phyloP scores from a whole-genome alignment of 2,113 vertebrate genomes.

The Motacilla alba region DNA sequence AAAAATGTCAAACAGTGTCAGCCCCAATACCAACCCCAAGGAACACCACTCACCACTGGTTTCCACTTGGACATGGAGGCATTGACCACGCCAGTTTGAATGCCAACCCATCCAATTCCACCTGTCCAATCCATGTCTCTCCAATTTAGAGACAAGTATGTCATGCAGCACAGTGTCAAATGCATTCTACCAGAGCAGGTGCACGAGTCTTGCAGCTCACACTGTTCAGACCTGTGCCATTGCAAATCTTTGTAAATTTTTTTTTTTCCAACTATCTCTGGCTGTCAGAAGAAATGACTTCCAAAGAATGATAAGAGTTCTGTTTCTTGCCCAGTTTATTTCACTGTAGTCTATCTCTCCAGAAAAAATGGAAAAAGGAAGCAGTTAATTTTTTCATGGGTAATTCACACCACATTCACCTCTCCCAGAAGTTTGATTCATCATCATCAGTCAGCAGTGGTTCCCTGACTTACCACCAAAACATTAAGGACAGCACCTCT shows the following conservation, averaged over 20 bases:
- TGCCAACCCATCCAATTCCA: not conserved
- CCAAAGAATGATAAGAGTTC: not conserved
- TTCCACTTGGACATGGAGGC: not conserved
- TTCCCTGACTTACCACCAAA: not conserved
- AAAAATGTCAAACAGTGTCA: not conserved
- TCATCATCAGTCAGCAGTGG: not conserved
- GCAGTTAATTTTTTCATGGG: not conserved
- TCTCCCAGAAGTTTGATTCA: not conserved
- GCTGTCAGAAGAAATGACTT: not conserved
- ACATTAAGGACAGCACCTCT: not conserved
- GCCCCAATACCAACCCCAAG: not conserved
- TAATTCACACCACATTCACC: not conserved
- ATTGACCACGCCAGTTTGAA: accelerated
- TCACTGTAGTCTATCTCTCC: not conserved
- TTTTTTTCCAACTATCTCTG: not conserved
- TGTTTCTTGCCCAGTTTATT: not conserved
- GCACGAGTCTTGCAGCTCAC: not conserved
- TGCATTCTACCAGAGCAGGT: not conserved
- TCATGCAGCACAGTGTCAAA: not conserved
- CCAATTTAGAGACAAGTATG: not conserved
- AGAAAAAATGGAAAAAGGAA: not conserved
- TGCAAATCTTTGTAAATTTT: not conserved
- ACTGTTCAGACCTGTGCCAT: not conserved
- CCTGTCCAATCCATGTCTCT: not conserved
- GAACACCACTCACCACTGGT: not conserved